Evolutionary conservation across 2,797 vertebrate genomes (phyloP), one percentile per base, ranked within the genome.

Genomic region (Danio tinwini): DNA sequence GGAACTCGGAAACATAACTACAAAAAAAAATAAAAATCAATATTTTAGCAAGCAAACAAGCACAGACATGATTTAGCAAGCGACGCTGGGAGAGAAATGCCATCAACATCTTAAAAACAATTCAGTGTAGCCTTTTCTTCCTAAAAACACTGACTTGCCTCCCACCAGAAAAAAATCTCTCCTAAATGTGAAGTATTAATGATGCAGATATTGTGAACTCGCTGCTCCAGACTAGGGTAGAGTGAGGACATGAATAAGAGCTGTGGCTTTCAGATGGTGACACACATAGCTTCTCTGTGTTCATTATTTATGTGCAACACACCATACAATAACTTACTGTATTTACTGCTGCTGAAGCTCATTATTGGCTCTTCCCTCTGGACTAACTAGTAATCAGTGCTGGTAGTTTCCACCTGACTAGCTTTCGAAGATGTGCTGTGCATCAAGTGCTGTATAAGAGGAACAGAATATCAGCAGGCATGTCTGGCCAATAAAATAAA

Each of bases 301-400:
- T 88, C 87, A 88, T 89, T 90, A 90, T 85, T 90, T 89, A 76
- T 89, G 89, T 88, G 88, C 87, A 89, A 58, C 21, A 83, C 74
- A 89, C 81, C 86, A 84, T 87, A 78, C n/a, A 90, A 79, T 83
- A 84, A 88, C 83, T 1, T 56, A 81, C 42, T 44, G 47, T 76
- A 76, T 81, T 72, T 78, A 76, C 65, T 81, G 78, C 62, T 74
- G 80, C 64, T 82, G 72, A 79, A 63, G 74, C 81, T 76, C 49
- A 80, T 82, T 73, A 69, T 80, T 76, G 69, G 84, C 42, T 55
- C 71, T 58, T 78, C 86, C 80, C 80, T 84, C 82, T 65, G 71
- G 68, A 86, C 56, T 12, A 59, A 83, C 77, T 76, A 65, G 86
- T 81, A 78, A 85, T 86, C 44, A 86, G 78, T 62, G 71, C 82